phyloP scores from a whole-genome alignment of 92 coral and sea anemone species.

The Bergia puertoricense region DNA sequence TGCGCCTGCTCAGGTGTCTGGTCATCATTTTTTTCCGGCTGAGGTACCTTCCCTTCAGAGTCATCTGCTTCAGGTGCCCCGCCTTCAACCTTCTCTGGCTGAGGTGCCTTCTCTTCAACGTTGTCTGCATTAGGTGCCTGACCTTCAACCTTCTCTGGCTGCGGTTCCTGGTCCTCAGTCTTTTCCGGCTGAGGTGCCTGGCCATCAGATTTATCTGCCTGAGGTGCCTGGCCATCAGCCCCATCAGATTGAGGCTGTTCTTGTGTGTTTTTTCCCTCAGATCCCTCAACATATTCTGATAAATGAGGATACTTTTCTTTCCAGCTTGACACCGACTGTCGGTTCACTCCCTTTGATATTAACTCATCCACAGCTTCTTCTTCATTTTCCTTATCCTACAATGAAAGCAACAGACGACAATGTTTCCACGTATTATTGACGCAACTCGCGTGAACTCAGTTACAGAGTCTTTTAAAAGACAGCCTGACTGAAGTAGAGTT shows the following conservation, averaged over 20 bases:
- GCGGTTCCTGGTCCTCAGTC: neutral
- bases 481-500: too few species aligned
- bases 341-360: constrained; percentile 61
- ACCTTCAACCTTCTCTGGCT: neutral
- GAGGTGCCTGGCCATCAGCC: constrained; percentile 5
- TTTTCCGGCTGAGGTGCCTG: neutral
- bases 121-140: constrained; percentile 1
- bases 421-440: neutral
- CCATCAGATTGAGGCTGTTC: neutral
- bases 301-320: constrained; percentile 62
- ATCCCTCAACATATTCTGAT: constrained; percentile 36
- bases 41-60: neutral
- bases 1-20: constrained; percentile 18
- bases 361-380: constrained; percentile 80
- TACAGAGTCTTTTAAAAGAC: too few species aligned
- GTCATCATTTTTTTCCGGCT: neutral
- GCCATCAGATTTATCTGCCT: neutral
- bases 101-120: neutral
- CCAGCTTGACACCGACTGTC: constrained; percentile 80
- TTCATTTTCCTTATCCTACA: constrained; percentile 78
- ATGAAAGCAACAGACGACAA: neutral
- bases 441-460: too few species aligned
- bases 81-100: neutral
- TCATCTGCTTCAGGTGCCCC: neutral
- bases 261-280: neutral